Evolutionary conservation across 2,888 invertebrate genomes (phyloP).

Genomic region (Lochmaea crataegi): DNA sequence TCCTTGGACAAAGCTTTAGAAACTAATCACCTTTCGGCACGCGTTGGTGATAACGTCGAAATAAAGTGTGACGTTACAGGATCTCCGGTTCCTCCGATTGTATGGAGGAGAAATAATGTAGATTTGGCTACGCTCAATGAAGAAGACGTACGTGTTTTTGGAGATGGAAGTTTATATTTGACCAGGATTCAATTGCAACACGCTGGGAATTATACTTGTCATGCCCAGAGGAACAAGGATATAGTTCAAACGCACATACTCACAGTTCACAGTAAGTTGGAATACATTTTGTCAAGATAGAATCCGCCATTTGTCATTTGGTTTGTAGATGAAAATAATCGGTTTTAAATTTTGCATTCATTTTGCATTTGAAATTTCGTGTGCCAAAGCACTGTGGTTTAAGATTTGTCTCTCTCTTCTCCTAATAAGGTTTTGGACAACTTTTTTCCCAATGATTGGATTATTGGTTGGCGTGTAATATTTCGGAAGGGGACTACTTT

Average conservation of each 20-base stretch:
- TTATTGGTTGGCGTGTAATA: no score
- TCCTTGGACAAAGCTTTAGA: constrained; percentile 78
- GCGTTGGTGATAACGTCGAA: constrained; percentile 81
- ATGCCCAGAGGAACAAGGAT: constrained; percentile 77
- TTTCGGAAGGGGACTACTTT: no score
- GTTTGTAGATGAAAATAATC: no score
- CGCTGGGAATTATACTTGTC: constrained; percentile 82
- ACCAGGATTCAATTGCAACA: constrained; percentile 79
- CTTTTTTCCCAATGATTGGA: no score
- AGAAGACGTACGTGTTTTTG: constrained; percentile 76
- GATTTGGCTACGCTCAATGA: constrained; percentile 73
- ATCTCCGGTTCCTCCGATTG: constrained; percentile 75
- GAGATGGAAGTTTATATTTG: constrained; percentile 80
- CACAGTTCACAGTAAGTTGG: constrained; percentile 76
- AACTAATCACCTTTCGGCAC: constrained; percentile 76
- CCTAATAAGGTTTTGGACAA: no score
- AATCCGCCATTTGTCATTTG: no score
- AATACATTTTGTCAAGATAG: no score
- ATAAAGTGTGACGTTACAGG: constrained; percentile 82
- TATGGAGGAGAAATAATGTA: constrained; percentile 77
- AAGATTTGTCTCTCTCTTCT: no score
- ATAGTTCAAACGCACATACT: constrained; percentile 80
- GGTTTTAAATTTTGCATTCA: no score
- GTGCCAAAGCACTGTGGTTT: no score
- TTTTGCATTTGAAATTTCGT: no score